These are phyloP conservation scores for Hipparchia semele DNA, from an alignment of 2,888 invertebrate genomes.

Conservation along the genomic window DNA sequence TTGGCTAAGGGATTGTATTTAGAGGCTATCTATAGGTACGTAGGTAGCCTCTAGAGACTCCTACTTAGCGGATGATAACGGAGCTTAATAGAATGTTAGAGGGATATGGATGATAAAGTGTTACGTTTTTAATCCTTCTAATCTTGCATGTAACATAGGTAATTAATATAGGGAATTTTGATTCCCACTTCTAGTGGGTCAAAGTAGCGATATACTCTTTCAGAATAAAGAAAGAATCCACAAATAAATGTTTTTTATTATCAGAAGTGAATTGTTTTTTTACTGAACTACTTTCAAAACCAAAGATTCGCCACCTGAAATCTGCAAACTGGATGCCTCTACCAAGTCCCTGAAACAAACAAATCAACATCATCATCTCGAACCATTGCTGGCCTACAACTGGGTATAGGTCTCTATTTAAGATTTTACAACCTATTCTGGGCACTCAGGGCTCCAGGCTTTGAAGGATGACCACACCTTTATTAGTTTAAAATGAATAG, in stretches of 20 bases:
- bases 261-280: background rate
- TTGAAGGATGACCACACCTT: too few relatives aligned
- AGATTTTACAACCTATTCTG: too few relatives aligned
- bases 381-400: background rate
- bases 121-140: background rate
- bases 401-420: too few relatives aligned
- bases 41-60: too few relatives aligned
- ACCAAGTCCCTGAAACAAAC: slow-evolving; percentile 66
- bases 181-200: too few relatives aligned
- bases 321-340: slow-evolving; percentile 54
- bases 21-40: too few relatives aligned
- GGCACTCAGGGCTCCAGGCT: too few relatives aligned
- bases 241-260: background rate
- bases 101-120: too few relatives aligned
- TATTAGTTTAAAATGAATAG: too few relatives aligned
- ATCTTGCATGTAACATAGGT: background rate
- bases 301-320: slow-evolving; percentile 68
- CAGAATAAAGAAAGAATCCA: background rate
- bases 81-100: background rate
- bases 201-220: background rate
- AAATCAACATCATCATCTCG: background rate
- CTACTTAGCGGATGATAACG: too few relatives aligned
- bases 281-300: slow-evolving; percentile 60
- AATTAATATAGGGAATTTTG: slow-evolving; percentile 3
- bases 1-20: too few relatives aligned